These are phyloP conservation scores for Sterna hirundo DNA, from an alignment of 2,113 vertebrate species.

Conservation along the genomic window DNA sequence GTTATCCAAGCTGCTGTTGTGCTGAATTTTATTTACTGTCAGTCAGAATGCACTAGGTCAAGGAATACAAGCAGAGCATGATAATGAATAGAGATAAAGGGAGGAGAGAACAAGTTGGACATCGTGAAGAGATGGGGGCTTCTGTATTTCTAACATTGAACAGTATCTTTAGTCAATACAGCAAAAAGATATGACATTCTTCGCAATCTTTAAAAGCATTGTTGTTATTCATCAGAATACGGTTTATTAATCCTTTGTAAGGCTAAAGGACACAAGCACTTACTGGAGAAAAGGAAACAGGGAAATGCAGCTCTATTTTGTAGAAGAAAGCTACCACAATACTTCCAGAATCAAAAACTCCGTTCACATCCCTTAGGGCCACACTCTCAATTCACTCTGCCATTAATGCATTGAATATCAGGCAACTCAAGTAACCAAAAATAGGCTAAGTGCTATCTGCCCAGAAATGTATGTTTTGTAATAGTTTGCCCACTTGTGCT, in stretches of 20 bases:
- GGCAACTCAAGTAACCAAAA: neutral
- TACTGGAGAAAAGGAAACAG: neutral
- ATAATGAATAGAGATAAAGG: neutral
- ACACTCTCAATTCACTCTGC: neutral
- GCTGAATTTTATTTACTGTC: neutral
- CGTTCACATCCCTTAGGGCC: neutral
- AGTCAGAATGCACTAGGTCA: neutral
- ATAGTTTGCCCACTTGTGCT: neutral
- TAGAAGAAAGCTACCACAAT: neutral
- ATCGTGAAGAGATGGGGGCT: neutral
- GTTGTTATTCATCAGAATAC: neutral
- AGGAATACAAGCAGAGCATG: neutral
- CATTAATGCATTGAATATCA: neutral
- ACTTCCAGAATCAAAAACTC: neutral
- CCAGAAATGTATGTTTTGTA: neutral
- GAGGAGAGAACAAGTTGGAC: neutral
- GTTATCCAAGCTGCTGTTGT: neutral
- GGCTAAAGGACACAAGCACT: neutral
- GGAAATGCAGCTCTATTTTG: neutral
- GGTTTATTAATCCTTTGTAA: neutral
- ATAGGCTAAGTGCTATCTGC: neutral
- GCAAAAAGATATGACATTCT: neutral
- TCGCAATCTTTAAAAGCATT: neutral
- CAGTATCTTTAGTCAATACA: neutral
- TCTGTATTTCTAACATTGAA: neutral